Evolutionary conservation across 92 coral and sea anemone genomes (phyloP).

Genomic region (Diadumene lineata): DNA sequence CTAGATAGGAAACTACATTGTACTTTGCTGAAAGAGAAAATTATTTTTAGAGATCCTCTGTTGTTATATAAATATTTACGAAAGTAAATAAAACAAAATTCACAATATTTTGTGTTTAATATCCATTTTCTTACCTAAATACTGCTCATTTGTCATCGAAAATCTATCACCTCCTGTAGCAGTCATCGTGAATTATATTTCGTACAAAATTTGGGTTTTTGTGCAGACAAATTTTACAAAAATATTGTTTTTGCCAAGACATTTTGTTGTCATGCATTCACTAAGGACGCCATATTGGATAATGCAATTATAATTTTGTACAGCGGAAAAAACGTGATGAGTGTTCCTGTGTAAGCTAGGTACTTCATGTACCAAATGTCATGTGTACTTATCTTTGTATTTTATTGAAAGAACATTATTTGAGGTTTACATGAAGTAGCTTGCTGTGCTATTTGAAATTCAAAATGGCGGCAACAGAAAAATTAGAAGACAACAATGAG

Average conservation of each 20-base stretch:
- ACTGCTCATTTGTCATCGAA: slow-evolving; percentile 83
- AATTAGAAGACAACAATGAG: slow-evolving; percentile 31
- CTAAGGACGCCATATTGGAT: slow-evolving; percentile 6
- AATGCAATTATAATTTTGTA: no score
- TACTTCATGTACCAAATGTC: no score
- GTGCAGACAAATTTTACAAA: neutral
- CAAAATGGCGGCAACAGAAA: slow-evolving; percentile 76
- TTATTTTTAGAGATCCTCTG: no score
- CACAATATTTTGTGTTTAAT: no score
- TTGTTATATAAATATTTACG: no score
- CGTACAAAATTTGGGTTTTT: neutral
- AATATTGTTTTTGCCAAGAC: neutral
- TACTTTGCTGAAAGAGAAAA: slow-evolving; percentile 61
- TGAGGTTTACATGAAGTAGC: no score
- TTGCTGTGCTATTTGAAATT: slow-evolving; percentile 2
- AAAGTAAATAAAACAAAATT: no score
- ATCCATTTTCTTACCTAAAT: slow-evolving; percentile 65
- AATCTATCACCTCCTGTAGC: slow-evolving; percentile 62
- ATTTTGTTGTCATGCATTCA: neutral
- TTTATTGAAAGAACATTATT: no score
- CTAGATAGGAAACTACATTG: slow-evolving; percentile 73
- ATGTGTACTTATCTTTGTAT: no score
- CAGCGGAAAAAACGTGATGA: neutral
- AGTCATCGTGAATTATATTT: slow-evolving; percentile 7
- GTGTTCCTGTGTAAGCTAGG: no score